A percentile compares a stretch with the other conserved stretches of the same genome.
phyloP scores from a whole-genome alignment of 2,113 vertebrate genomes.

The Blennius ocellaris region DNA sequence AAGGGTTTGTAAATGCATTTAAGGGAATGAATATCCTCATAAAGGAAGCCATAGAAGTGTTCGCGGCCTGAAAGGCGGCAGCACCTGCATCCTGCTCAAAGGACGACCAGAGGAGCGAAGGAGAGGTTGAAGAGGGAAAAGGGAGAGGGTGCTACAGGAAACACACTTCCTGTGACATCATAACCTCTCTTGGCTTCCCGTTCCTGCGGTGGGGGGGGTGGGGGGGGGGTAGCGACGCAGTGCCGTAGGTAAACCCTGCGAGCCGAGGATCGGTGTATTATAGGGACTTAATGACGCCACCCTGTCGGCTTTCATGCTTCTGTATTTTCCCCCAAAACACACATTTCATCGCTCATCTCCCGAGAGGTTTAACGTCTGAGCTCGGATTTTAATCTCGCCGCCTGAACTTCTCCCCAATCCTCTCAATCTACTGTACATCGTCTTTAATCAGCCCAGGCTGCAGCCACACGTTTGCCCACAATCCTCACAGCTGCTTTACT shows the following conservation, averaged over 20 bases:
- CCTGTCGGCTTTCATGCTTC: background rate
- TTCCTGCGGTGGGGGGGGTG: conserved; percentile 15
- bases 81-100: conserved; percentile 63
- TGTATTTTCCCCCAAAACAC: background rate
- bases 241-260: background rate
- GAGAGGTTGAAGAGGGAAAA: conserved; percentile 15
- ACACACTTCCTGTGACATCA: conserved; percentile 67
- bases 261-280: background rate
- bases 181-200: conserved; percentile 38
- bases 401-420: conserved; percentile 17
- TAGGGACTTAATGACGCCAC: background rate
- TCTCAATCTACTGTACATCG: conserved; percentile 25
- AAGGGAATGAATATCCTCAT: background rate
- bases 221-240: conserved; percentile 28
- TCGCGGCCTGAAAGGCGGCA: conserved; percentile 1
- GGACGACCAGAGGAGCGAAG: conserved; percentile 8
- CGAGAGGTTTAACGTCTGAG: background rate
- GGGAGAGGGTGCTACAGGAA: conserved; percentile 50
- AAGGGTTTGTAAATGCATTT: background rate
- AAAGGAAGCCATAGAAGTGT: background rate
- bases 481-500: conserved; percentile 18
- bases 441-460: conserved; percentile 48
- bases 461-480: conserved; percentile 19
- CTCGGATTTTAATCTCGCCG: conserved; percentile 2
- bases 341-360: background rate